Conservation (phyloP, 2,888 invertebrate species). For the Troglohyphantes excavatus region DNA sequence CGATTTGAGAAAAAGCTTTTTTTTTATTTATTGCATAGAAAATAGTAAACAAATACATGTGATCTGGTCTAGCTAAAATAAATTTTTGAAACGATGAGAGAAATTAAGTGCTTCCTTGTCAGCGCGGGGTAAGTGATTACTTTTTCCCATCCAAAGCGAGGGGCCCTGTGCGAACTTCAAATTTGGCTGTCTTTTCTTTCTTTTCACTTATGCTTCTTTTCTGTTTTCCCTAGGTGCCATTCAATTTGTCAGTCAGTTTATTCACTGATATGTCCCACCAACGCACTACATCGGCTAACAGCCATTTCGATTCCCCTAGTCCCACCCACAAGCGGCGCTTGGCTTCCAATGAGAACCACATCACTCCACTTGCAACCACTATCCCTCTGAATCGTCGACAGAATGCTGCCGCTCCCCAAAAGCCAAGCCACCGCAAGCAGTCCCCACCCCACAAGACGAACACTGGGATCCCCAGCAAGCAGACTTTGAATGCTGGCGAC, state of each 20-base stretch:
- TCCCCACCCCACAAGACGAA: constrained; percentile 32
- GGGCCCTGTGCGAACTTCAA: too few species aligned
- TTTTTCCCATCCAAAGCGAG: too few species aligned
- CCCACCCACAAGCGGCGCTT: constrained; percentile 68
- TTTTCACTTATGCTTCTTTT: background rate
- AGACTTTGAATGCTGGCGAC: constrained; percentile 16
- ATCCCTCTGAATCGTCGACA: background rate
- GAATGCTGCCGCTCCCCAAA: too few species aligned
- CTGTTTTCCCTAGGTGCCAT: background rate
- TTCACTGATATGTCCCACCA: constrained; percentile 58
- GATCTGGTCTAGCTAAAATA: too few species aligned
- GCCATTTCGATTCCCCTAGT: constrained; percentile 63
- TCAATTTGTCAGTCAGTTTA: background rate
- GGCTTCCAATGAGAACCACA: constrained; percentile 52
- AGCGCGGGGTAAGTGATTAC: too few species aligned
- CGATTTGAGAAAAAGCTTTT: too few species aligned
- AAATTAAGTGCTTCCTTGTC: too few species aligned
- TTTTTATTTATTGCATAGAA: too few species aligned
- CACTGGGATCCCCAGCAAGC: constrained; percentile 11
- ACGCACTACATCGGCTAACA: constrained; percentile 49
- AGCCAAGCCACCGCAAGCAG: constrained; percentile 36
- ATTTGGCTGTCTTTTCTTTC: too few species aligned
- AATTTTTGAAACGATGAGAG: too few species aligned
- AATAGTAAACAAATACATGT: too few species aligned
- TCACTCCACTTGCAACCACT: constrained; percentile 44